Evolutionary conservation across 2,797 vertebrate genomes (phyloP).

Genomic region (Selene dorsalis): DNA sequence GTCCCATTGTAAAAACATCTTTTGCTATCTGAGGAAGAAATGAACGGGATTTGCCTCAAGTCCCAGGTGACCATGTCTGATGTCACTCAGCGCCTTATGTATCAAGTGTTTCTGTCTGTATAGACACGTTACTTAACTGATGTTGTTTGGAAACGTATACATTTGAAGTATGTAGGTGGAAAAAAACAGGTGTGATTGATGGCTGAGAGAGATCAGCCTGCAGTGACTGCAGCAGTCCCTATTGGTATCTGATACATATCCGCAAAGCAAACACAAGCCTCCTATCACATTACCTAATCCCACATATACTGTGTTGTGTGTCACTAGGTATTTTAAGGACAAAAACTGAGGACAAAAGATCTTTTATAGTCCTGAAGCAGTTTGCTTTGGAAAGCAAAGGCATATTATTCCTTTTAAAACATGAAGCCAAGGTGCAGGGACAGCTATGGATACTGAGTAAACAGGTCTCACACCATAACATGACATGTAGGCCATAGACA

Average conservation of each 20-base stretch:
- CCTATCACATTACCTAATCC: conserved; percentile 63
- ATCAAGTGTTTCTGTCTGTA: conserved; percentile 36
- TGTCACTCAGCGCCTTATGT: conserved; percentile 42
- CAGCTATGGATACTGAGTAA: conserved; percentile 37
- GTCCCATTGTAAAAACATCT: conserved; percentile 65
- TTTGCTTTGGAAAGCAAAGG: conserved; percentile 46
- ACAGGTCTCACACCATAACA: conserved; percentile 44
- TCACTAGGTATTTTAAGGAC: conserved; percentile 59
- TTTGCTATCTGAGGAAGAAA: conserved; percentile 30
- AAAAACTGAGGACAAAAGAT: conserved; percentile 61
- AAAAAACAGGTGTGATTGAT: conserved; percentile 64
- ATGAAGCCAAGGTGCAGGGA: conserved; percentile 4
- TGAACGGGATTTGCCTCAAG: conserved; percentile 50
- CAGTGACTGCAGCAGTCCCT: conserved; percentile 25
- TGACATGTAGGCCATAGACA: conserved; percentile 57
- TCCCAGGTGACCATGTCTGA: conserved; percentile 45
- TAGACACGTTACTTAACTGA: conserved; percentile 40
- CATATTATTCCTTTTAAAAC: conserved; percentile 31
- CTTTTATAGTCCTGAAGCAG: conserved; percentile 54
- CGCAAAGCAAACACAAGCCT: conserved; percentile 52
- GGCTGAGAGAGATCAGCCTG: conserved; percentile 43
- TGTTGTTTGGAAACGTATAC: conserved; percentile 40
- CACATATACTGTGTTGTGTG: conserved; percentile 51
- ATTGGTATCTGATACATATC: conserved; percentile 50
- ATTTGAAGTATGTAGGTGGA: conserved; percentile 38